Conservation (phyloP, 2,888 invertebrate genomes). For the Lasioglossum malachurum region DNA sequence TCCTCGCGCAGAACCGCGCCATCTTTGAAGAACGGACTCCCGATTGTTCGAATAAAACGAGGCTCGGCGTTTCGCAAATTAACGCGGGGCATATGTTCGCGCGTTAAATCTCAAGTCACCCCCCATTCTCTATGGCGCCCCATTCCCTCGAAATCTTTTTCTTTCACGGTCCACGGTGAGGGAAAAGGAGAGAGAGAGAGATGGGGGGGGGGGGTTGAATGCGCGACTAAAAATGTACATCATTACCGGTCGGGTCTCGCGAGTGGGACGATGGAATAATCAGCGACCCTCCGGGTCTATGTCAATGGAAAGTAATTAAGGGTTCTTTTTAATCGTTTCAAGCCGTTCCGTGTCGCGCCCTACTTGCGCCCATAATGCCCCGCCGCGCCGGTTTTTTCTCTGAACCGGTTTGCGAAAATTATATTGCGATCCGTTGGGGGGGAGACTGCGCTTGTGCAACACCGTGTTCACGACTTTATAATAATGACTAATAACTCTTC, state of each 20-base stretch:
- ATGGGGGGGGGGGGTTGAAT: background rate
- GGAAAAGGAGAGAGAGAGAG: background rate
- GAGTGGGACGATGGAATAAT: constrained; percentile 36
- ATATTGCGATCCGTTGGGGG: background rate
- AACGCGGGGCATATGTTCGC: background rate
- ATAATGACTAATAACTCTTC: constrained; percentile 30
- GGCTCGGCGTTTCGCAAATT: background rate
- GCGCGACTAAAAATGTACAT: constrained; percentile 23
- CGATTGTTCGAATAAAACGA: background rate
- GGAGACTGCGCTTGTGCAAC: background rate
- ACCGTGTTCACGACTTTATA: constrained; percentile 16
- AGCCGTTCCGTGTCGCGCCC: constrained; percentile 23
- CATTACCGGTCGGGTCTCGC: constrained; percentile 20
- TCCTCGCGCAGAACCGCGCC: too few relatives aligned
- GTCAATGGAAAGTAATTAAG: constrained; percentile 58
- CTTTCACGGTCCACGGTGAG: background rate
- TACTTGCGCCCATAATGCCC: constrained; percentile 31
- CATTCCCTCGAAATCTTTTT: background rate
- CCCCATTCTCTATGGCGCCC: background rate
- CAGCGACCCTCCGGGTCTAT: constrained; percentile 31
- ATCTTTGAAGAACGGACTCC: background rate
- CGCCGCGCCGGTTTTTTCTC: constrained; percentile 4
- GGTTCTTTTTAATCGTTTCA: constrained; percentile 51
- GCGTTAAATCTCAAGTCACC: constrained; percentile 1
- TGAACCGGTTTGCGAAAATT: constrained; percentile 17